Conservation (phyloP, 2,888 invertebrate genomes). For the Cerastis leucographa region DNA sequence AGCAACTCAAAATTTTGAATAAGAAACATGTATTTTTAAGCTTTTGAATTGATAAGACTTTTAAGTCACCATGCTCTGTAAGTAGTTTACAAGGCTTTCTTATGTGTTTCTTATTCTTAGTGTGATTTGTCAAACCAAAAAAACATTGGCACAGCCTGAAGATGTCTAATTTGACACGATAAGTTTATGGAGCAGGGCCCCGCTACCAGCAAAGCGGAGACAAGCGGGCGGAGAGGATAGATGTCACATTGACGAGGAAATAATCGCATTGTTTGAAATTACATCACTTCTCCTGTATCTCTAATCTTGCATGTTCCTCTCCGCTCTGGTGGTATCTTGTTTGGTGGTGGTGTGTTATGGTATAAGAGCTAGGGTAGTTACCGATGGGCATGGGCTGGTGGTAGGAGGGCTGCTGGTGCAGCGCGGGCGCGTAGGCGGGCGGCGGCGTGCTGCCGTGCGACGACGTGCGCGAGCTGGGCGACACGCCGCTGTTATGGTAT, state of each 20-base stretch:
- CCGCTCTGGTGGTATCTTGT: neutral
- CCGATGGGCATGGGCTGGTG: constrained; percentile 77
- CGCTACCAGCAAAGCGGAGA: neutral
- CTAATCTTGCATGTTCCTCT: neutral
- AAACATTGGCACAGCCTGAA: neutral
- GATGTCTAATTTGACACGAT: neutral
- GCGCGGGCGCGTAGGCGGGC: constrained; percentile 76
- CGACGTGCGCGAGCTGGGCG: constrained; percentile 91
- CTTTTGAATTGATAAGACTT: too few species aligned
- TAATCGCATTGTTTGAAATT: neutral
- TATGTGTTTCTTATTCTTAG: neutral
- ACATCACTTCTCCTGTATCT: neutral
- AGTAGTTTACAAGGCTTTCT: too few species aligned
- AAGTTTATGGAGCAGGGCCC: neutral
- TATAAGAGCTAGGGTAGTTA: neutral
- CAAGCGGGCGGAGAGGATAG: neutral
- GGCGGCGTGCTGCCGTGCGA: constrained; percentile 89
- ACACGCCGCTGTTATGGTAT: constrained; percentile 88
- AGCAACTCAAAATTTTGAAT: neutral
- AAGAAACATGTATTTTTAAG: neutral
- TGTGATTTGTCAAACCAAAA: neutral
- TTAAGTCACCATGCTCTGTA: neutral
- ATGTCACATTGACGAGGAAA: neutral
- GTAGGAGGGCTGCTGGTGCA: constrained; percentile 69
- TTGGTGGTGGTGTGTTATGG: neutral